Conservation (phyloP, 2,888 invertebrate species). For the Spisula solida region DNA sequence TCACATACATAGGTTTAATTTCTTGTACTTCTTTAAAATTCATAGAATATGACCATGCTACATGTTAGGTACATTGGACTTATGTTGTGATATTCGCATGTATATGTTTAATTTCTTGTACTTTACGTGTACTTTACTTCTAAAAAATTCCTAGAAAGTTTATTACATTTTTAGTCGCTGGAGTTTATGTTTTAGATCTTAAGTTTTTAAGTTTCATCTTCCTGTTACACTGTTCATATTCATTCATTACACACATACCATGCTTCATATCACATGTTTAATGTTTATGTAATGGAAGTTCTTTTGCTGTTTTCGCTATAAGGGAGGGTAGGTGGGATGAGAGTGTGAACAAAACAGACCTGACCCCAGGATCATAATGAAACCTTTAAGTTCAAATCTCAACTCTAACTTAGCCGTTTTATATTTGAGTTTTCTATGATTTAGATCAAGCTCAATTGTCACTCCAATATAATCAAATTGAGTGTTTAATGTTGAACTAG, state of each 20-base stretch:
- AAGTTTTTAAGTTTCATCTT: not conserved
- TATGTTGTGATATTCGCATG: not conserved
- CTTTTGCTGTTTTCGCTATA: not conserved
- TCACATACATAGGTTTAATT: not conserved
- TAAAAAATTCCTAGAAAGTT: not conserved
- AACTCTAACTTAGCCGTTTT: too few relatives aligned
- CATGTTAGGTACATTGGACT: too few relatives aligned
- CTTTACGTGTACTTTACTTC: not conserved
- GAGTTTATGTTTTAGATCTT: slow-evolving; percentile 21
- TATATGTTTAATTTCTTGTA: not conserved
- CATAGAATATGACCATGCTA: too few relatives aligned
- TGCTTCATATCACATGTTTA: slow-evolving; percentile 1
- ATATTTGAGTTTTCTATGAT: too few relatives aligned
- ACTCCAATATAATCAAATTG: too few relatives aligned
- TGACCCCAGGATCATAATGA: too few relatives aligned
- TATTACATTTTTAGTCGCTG: not conserved
- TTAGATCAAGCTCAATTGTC: too few relatives aligned
- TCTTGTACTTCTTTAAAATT: not conserved
- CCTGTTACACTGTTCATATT: slow-evolving; percentile 6
- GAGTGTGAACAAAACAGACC: not conserved
- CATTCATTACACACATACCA: slow-evolving; percentile 1
- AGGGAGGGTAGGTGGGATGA: not conserved
- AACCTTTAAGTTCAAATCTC: too few relatives aligned
- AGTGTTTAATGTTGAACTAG: too few relatives aligned
- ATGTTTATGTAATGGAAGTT: not conserved